Percentiles rank a stretch among this genome's conserved stretches.
phyloP scores from a whole-genome alignment of 92 coral and sea anemone species.

The Palythoa heliodiscus region DNA sequence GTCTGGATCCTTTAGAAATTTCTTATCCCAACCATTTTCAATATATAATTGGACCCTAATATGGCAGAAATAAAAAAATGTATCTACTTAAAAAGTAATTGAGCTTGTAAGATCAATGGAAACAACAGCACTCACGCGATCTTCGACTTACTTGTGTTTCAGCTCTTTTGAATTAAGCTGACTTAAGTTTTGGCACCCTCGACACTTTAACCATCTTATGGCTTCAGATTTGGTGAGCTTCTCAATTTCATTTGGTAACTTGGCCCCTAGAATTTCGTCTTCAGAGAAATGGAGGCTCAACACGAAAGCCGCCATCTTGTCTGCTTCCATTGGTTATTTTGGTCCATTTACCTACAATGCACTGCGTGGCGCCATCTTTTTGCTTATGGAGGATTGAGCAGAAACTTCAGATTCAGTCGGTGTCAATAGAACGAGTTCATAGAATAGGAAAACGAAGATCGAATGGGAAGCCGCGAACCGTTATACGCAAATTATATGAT shows the following conservation, averaged over 20 bases:
- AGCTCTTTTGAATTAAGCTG: background rate
- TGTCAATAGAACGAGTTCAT: too few relatives aligned
- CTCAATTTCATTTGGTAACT: conserved; percentile 5
- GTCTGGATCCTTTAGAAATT: background rate
- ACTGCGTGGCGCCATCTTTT: too few relatives aligned
- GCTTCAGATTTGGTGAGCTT: conserved; percentile 25
- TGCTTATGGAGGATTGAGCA: background rate
- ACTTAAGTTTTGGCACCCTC: conserved; percentile 13
- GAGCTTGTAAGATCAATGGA: too few relatives aligned
- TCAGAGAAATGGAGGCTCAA: conserved; percentile 10
- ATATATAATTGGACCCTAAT: background rate
- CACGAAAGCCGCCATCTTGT: conserved; percentile 26
- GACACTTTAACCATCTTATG: conserved; percentile 25
- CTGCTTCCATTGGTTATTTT: background rate
- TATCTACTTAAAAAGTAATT: too few relatives aligned
- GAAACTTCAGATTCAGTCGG: too few relatives aligned
- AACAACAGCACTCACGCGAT: too few relatives aligned
- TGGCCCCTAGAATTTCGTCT: conserved; percentile 39
- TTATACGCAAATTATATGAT: too few relatives aligned
- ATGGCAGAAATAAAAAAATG: background rate
- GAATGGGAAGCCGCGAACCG: too few relatives aligned
- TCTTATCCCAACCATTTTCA: background rate
- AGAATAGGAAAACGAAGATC: too few relatives aligned
- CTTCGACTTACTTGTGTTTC: too few relatives aligned
- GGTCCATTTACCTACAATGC: background rate